These are phyloP conservation scores for Mastomys natalensis DNA, from an alignment of 2,113 vertebrate species.

Conservation along the genomic window DNA sequence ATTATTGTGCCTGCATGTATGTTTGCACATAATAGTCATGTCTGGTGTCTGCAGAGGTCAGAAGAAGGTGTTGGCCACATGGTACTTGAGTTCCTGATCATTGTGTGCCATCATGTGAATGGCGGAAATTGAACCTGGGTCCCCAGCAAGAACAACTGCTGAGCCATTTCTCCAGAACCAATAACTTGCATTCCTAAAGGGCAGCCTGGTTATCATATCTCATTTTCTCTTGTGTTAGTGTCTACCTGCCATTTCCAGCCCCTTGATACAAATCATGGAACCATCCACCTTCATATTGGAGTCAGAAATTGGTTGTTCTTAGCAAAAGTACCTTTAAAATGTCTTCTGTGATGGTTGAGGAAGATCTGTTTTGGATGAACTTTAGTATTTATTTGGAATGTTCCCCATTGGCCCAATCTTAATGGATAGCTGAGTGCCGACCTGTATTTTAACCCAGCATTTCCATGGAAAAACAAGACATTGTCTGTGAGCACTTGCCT, in stretches of 20 bases:
- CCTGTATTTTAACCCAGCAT: background rate
- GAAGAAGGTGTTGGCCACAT: background rate
- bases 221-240: background rate
- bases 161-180: background rate
- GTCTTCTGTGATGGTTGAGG: no score
- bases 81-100: background rate
- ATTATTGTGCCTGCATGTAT: background rate
- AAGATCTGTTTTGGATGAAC: background rate
- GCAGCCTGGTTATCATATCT: background rate
- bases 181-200: background rate
- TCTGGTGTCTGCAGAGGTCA: background rate
- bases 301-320: background rate
- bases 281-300: background rate
- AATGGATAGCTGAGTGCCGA: background rate
- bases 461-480: background rate
- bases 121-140: background rate
- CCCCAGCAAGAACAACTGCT: background rate
- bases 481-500: background rate
- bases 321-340: no score
- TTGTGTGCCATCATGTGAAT: background rate
- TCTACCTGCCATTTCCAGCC: background rate
- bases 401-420: background rate
- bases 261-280: background rate
- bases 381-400: background rate
- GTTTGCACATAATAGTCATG: no score